Evolutionary conservation across 2,113 vertebrate genomes (phyloP), one percentile per base, ranked within the genome.

Genomic region (Cinclus mexicanus): DNA sequence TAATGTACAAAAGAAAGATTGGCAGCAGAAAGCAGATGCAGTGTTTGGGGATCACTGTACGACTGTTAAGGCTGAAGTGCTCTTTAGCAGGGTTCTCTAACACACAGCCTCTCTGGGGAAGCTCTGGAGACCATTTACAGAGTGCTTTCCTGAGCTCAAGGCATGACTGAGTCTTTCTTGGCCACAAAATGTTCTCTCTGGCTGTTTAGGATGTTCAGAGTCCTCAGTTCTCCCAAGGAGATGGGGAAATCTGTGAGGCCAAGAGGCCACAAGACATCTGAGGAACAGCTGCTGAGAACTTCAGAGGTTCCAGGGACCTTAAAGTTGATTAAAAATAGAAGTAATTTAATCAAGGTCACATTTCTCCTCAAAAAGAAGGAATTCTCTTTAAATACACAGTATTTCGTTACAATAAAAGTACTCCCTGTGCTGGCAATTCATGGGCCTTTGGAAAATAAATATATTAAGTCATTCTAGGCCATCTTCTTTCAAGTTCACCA

Each of bases 261-360:
- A 92, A 76, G 15, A 91, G 78, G 55, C 68, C 90, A 89, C 21
- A 29, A 96, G 76, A 86, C 95, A 96, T 92, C 94, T 95, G 94
- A 96, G n/a, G 76, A 96, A 93, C 95, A 96, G 96, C 95, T 97
- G 95, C 88, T 81, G 79, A 93, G 92, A 92, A 93, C 80, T 83
- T 78, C 3, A 84, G 64, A 94, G 83, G 76, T 93, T 94, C 68
- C 88, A 95, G 56, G 19, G 72, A 92, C 80, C 83, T 93, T 94
- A n/a, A 78, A 92, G 92, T 83, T 90, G 72, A 95, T 84, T 96
- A 89, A 96, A 96, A 97, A 96, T 96, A 97, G 93, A 95, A 93
- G 75, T 74, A 60, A 93, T 92, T 84, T 82, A 93, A 93, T 92
- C 86, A 94, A 94, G 86, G 90, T 97, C 93, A 94, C 52, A 95